Evolutionary conservation across 2,888 invertebrate species (phyloP), one percentile per base, ranked within the genome.

Genomic region (Ferdinandea cuprea): DNA sequence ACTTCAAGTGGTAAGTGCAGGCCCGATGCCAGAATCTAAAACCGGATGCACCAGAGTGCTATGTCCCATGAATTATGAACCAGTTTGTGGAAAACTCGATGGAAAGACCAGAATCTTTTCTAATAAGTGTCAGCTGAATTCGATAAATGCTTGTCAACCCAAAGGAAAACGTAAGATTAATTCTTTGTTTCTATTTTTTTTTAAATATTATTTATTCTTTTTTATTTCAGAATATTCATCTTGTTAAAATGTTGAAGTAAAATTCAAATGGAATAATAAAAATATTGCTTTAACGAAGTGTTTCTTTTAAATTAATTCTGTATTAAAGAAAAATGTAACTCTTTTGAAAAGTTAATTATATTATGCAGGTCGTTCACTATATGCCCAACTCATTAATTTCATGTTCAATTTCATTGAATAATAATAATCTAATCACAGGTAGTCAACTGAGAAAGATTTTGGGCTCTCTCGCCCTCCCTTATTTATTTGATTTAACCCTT

Each of bases 21-120:
- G 15, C 2, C 37, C 32, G 8, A 25, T 30, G 11, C 21, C n/a
- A 2, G 46, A 21, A 21, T 3, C 19, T 9, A 35, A 6, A 5
- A 13, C 2, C 9, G 46, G 21, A 9, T 61, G 61, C 13, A 6
- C 6, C 3, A 35, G 3, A 5, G 35, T 9, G 1, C 2, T 13
- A 0, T 61, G 61, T 21, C 32, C 61, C 3, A 8, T 9, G 13
- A 35, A 35, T 6, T 66, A 59, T 13, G 1, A 0, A 0, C 66
- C 74, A 50, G 74, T 74, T 59, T 74, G 74, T 59, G 74, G 74
- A 8, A 32, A 40, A n/a, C 48, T 66, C n/a, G 11, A 74, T 42
- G 74, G 74, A n/a, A 42, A 66, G n/a, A 52, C 5, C 1, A 58
- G 6, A n/a, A 42, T 2, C 0, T 74, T 74, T 8, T 35, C 66